A percentile compares a stretch with the other conserved stretches of the same genome.
Evolutionary conservation across 2,797 vertebrate species (phyloP).

Genomic region (Gymnoscopelus microlampas): DNA sequence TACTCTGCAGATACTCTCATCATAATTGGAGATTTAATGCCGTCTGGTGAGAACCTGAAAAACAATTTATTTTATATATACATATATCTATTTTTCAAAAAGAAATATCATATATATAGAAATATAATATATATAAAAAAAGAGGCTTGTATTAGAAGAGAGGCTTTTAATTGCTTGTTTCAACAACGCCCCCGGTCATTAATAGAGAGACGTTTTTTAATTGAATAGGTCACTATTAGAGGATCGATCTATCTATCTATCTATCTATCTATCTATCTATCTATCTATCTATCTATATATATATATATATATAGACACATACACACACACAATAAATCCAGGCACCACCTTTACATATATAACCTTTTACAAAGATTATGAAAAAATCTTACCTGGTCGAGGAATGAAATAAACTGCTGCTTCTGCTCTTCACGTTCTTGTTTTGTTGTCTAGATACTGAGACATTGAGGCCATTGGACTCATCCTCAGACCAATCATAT

Average conservation of each 20-base stretch:
- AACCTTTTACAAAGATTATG: not conserved
- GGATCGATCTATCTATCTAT: too few relatives aligned
- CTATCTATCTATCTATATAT: too few relatives aligned
- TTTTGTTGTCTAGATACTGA: constrained; percentile 51
- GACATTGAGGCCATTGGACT: constrained; percentile 52
- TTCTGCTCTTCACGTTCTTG: constrained; percentile 54
- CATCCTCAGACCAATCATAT: constrained; percentile 74
- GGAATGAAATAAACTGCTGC: constrained; percentile 49
- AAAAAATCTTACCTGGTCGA: constrained; percentile 67
- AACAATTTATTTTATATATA: constrained; percentile 2
- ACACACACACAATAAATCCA: not conserved
- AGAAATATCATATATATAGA: not conserved
- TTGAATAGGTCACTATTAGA: too few relatives aligned
- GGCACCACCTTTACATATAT: not conserved
- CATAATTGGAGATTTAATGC: constrained; percentile 66
- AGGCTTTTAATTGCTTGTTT: too few relatives aligned
- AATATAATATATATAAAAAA: not conserved
- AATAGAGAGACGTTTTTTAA: too few relatives aligned
- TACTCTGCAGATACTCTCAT: constrained; percentile 77
- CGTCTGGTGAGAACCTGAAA: constrained; percentile 67
- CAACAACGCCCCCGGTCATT: too few relatives aligned
- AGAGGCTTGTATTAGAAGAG: too few relatives aligned
- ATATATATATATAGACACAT: too few relatives aligned
- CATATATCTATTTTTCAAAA: too few relatives aligned
- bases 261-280: too few relatives aligned